phyloP scores from a whole-genome alignment of 2,797 vertebrate species.

The Synaphobranchus kaupii region DNA sequence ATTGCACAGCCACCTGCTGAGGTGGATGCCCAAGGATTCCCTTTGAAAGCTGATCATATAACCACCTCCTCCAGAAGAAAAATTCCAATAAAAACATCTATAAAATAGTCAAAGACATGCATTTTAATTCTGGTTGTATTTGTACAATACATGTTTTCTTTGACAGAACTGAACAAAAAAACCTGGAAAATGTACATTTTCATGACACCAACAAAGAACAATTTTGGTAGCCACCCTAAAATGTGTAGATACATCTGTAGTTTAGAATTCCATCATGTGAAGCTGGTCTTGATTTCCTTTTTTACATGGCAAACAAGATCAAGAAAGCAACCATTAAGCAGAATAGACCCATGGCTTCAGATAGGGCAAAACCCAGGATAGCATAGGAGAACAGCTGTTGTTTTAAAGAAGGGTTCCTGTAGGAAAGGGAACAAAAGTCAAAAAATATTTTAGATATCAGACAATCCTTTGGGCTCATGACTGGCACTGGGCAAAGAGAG shows the following conservation, averaged over 20 bases:
- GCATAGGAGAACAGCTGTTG: constrained; percentile 99
- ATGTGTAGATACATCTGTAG: constrained; percentile 88
- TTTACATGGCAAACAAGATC: constrained; percentile 98
- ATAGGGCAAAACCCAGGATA: constrained; percentile 98
- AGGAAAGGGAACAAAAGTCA: constrained; percentile 39
- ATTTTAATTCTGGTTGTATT: constrained; percentile 78
- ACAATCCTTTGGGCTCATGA: background rate
- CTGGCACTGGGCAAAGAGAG: background rate
- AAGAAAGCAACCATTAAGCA: constrained; percentile 99
- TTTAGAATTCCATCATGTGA: constrained; percentile 72
- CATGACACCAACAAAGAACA: constrained; percentile 84
- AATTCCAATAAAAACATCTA: constrained; percentile 59
- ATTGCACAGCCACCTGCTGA: background rate
- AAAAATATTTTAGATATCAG: background rate
- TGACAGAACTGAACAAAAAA: constrained; percentile 82
- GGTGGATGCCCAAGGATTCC: background rate
- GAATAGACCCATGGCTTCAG: constrained; percentile 99
- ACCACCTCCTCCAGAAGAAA: background rate
- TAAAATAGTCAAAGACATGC: constrained; percentile 76
- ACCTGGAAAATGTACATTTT: constrained; percentile 86
- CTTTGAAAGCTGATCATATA: background rate
- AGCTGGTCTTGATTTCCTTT: constrained; percentile 62
- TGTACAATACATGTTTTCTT: constrained; percentile 73
- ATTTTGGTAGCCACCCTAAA: constrained; percentile 90
- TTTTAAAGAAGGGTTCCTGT: constrained; percentile 97